Conservation (phyloP, 1,140 invertebrate species). For the Drosophila sulfurigaster region DNA sequence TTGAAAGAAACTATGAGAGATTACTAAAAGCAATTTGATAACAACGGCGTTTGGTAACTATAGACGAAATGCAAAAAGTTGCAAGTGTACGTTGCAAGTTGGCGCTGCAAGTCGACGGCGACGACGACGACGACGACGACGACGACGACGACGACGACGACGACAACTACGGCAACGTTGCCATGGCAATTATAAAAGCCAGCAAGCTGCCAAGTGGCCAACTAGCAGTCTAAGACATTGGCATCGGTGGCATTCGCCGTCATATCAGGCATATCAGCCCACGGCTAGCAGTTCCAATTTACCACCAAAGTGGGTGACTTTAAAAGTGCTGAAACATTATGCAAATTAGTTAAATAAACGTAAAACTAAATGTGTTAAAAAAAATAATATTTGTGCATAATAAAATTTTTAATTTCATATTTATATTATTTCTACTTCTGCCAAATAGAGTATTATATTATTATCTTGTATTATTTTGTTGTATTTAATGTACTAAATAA, state of each 20-base stretch:
- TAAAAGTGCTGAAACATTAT: conserved; percentile 1
- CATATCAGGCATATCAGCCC: conserved; percentile 39
- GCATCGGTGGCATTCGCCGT: conserved; percentile 26
- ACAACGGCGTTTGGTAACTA: conserved; percentile 52
- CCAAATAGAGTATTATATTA: no score
- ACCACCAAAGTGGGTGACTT: conserved; percentile 23
- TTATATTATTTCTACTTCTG: no score
- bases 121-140: no score
- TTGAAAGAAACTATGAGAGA: conserved; percentile 58
- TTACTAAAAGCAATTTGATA: conserved; percentile 77
- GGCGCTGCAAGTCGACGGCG: conserved; percentile 18
- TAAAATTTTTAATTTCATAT: no score
- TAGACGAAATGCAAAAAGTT: conserved; percentile 61
- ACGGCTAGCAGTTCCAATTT: conserved; percentile 34
- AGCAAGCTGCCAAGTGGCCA: conserved; percentile 54
- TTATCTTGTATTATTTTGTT: no score
- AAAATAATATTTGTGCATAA: no score
- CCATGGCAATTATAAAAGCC: conserved; percentile 67
- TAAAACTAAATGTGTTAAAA: no score
- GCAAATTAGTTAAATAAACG: background rate
- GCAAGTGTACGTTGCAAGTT: conserved; percentile 22
- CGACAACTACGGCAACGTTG: conserved; percentile 13
- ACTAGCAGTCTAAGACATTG: conserved; percentile 42
- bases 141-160: background rate
- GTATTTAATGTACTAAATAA: no score